Conservation (phyloP, 2,113 vertebrate species). For the Campylorhamphus procurvoides region DNA sequence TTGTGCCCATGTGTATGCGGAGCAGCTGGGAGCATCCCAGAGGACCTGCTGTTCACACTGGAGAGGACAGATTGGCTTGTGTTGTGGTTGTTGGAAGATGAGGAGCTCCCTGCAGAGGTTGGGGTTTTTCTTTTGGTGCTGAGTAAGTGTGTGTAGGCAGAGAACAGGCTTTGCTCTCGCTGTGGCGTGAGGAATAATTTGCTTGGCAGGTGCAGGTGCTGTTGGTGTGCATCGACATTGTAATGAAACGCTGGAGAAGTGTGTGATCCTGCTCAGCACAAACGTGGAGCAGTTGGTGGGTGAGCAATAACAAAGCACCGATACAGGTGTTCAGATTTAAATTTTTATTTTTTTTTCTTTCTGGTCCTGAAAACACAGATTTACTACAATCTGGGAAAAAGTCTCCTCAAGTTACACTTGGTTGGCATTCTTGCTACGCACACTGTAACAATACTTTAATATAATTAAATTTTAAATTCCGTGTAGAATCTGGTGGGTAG, state of each 20-base stretch:
- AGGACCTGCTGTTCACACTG: neutral
- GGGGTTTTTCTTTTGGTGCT: neutral
- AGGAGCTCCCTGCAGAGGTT: neutral
- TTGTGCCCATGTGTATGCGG: neutral
- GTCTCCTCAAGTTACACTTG: constrained; percentile 64
- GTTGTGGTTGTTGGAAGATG: neutral
- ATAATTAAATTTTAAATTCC: constrained; percentile 91
- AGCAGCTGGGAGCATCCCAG: neutral
- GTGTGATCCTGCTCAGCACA: neutral
- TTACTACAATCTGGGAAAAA: constrained; percentile 18
- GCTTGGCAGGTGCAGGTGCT: neutral
- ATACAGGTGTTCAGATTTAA: neutral
- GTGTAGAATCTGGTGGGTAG: constrained; percentile 90
- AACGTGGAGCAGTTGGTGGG: neutral
- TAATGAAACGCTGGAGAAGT: neutral
- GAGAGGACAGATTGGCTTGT: neutral
- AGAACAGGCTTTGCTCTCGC: neutral
- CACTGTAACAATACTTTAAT: constrained; percentile 79
- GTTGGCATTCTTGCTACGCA: constrained; percentile 57
- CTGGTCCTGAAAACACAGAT: neutral
- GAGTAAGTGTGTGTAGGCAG: neutral
- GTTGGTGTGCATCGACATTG: neutral
- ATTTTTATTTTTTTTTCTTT: neutral
- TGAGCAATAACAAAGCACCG: neutral
- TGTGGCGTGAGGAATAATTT: neutral